A percentile compares a stretch with the other conserved stretches of the same genome.
These are phyloP conservation scores for Sphenodon punctatus DNA, from an alignment of 2,797 vertebrate genomes.

Conservation along the genomic window DNA sequence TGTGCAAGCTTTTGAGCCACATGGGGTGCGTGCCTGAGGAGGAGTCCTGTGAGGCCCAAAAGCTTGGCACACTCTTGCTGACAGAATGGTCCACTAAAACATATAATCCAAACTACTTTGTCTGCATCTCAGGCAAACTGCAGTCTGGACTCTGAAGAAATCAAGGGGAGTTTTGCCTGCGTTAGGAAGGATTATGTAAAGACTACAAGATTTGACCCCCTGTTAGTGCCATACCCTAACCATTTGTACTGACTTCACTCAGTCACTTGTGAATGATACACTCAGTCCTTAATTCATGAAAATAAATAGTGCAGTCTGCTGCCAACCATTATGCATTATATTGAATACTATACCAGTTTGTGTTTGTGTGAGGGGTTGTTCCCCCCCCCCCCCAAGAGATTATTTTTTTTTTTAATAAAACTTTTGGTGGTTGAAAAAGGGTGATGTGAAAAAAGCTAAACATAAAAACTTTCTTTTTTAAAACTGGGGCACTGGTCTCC, in stretches of 20 bases:
- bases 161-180: background rate
- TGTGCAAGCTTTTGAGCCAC: too few species aligned
- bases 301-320: constrained; percentile 43
- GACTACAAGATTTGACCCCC: background rate
- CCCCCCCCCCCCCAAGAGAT: background rate
- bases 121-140: too few species aligned
- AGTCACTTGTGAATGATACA: constrained; percentile 34
- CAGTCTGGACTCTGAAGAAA: constrained; percentile 11
- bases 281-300: constrained; percentile 22
- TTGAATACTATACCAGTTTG: constrained; percentile 10
- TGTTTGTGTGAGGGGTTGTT: background rate
- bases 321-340: constrained; percentile 53
- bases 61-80: too few species aligned
- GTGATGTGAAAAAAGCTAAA: constrained; percentile 21
- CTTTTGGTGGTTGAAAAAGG: constrained; percentile 37
- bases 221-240: constrained; percentile 10
- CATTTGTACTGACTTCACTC: constrained; percentile 14
- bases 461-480: constrained; percentile 6
- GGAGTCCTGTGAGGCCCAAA: too few species aligned
- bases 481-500: constrained; percentile 17
- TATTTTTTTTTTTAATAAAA: background rate
- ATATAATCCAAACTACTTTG: too few species aligned
- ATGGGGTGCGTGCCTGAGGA: too few species aligned
- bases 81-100: too few species aligned
- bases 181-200: background rate